Conservation (phyloP, 2,888 invertebrate genomes). For the Carabus problematicus region DNA sequence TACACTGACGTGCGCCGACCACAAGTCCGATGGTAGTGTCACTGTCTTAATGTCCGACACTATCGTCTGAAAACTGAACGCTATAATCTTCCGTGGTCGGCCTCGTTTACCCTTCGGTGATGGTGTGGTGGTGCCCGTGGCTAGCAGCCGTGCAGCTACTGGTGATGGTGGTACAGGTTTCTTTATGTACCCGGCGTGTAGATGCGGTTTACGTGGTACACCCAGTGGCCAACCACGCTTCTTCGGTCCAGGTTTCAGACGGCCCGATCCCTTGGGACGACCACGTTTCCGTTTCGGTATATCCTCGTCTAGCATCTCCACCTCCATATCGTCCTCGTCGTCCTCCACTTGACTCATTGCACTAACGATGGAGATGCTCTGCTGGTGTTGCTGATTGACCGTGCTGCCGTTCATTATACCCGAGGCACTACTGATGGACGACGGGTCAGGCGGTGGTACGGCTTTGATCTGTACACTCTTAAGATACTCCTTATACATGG, state of each 20-base stretch:
- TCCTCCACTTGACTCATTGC: neutral
- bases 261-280: slow-evolving; percentile 21
- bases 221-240: slow-evolving; percentile 32
- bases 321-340: slow-evolving; percentile 26
- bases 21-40: slow-evolving; percentile 27
- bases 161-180: neutral
- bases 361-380: too few relatives aligned
- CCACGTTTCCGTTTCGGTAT: slow-evolving; percentile 28
- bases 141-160: neutral
- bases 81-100: slow-evolving; percentile 26
- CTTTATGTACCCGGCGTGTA: neutral
- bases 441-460: too few relatives aligned
- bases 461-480: slow-evolving; percentile 29
- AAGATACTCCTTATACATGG: slow-evolving; percentile 32
- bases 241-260: neutral
- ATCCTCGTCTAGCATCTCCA: slow-evolving; percentile 29
- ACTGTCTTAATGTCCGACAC: slow-evolving; percentile 40
- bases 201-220: slow-evolving; percentile 16
- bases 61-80: slow-evolving; percentile 35
- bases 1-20: slow-evolving; percentile 40
- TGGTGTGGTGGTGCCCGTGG: neutral
- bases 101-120: slow-evolving; percentile 20
- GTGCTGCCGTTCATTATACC: neutral
- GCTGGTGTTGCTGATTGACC: neutral
- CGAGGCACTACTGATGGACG: too few relatives aligned